Evolutionary conservation across 2,797 vertebrate species (phyloP).

Genomic region (Tangara arthus): DNA sequence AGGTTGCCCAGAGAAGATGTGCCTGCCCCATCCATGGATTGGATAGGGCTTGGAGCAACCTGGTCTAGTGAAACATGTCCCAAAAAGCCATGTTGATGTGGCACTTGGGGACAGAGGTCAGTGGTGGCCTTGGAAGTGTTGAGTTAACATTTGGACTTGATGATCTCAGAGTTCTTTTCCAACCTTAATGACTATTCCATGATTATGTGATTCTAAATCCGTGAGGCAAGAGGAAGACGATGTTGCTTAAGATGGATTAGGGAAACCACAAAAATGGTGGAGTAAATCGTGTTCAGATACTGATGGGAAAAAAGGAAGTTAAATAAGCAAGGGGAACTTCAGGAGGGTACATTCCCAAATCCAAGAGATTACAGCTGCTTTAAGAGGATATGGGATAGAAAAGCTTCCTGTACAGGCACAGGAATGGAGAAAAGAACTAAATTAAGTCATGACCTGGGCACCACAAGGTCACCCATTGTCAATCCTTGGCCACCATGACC

Average conservation of each 20-base stretch:
- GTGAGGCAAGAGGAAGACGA: background rate
- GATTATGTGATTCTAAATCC: background rate
- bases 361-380: background rate
- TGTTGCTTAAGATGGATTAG: background rate
- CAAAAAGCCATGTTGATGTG: fast-evolving
- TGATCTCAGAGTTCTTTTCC: background rate
- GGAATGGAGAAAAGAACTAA: background rate
- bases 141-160: background rate
- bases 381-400: background rate
- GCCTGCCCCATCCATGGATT: background rate
- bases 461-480: background rate
- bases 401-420: fast-evolving
- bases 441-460: background rate
- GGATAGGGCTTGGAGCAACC: background rate
- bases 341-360: background rate
- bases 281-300: background rate
- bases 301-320: background rate
- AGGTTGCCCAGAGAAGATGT: background rate
- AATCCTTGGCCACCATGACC: fast-evolving
- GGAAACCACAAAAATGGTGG: background rate
- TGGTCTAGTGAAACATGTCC: background rate
- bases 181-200: background rate
- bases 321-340: background rate
- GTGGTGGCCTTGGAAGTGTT: background rate
- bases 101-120: background rate